Conservation (phyloP, 2,797 vertebrate species). For the Chelidonichthys spinosus region DNA sequence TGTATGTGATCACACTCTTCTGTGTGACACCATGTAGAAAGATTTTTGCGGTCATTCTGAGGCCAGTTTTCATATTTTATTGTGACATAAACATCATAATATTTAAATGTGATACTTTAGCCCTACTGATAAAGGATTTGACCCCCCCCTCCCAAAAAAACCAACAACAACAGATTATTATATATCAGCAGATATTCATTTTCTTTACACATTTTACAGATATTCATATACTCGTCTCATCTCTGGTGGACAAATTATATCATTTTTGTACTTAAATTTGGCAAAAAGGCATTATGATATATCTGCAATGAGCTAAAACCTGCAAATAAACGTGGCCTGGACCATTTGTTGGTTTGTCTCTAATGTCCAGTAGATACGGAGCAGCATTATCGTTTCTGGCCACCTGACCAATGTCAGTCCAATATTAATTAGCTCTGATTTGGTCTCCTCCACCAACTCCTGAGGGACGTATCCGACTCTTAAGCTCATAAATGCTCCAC, state of each 20-base stretch:
- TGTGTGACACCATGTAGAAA: neutral
- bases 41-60: neutral
- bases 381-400: neutral
- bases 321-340: neutral
- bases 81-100: no score
- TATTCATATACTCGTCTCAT: neutral
- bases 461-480: neutral
- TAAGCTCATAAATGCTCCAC: neutral
- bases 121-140: neutral
- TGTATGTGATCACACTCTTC: neutral
- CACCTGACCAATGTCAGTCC: neutral
- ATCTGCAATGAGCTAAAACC: neutral
- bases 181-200: neutral
- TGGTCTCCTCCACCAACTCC: neutral
- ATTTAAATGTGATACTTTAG: neutral
- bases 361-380: neutral
- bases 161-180: no score
- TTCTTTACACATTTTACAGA: neutral
- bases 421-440: neutral
- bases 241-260: neutral
- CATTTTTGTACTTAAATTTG: neutral
- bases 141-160: no score
- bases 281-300: neutral
- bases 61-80: neutral
- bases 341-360: neutral